Conservation (phyloP, 2,888 invertebrate genomes). For the Harpalus rubripes region DNA sequence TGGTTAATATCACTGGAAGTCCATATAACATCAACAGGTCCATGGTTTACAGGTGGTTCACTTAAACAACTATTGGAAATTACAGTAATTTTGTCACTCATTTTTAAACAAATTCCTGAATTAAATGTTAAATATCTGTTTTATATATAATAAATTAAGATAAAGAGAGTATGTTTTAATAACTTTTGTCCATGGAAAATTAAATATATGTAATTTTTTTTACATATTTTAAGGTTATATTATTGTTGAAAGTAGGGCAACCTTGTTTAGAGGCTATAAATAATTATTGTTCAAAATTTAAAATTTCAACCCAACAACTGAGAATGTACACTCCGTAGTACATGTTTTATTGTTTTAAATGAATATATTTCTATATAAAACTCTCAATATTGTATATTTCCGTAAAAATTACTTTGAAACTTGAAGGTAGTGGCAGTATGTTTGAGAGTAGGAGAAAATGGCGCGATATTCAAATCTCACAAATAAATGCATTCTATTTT, state of each 20-base stretch:
- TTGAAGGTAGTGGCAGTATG: neutral
- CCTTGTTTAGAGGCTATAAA: constrained; percentile 58
- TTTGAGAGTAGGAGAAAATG: constrained; percentile 40
- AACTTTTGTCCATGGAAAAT: neutral
- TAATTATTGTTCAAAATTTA: neutral
- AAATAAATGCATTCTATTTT: neutral
- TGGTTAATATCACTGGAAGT: constrained; percentile 72
- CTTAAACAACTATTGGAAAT: constrained; percentile 41
- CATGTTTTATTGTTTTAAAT: neutral
- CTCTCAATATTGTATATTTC: neutral
- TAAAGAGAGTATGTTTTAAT: neutral
- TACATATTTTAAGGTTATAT: constrained; percentile 44
- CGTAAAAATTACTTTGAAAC: neutral
- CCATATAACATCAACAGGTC: constrained; percentile 73
- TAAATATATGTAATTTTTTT: constrained; percentile 26
- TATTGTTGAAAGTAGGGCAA: constrained; percentile 18
- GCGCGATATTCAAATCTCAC: neutral
- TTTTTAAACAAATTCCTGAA: constrained; percentile 7
- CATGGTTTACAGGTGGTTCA: constrained; percentile 9
- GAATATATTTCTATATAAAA: neutral
- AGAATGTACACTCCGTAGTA: neutral
- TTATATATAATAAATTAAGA: neutral
- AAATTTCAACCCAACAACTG: neutral
- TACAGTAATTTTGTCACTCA: constrained; percentile 54
- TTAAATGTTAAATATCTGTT: too few species aligned